Evolutionary conservation across 2,888 invertebrate genomes (phyloP).

Genomic region (Conchocele bisecta): DNA sequence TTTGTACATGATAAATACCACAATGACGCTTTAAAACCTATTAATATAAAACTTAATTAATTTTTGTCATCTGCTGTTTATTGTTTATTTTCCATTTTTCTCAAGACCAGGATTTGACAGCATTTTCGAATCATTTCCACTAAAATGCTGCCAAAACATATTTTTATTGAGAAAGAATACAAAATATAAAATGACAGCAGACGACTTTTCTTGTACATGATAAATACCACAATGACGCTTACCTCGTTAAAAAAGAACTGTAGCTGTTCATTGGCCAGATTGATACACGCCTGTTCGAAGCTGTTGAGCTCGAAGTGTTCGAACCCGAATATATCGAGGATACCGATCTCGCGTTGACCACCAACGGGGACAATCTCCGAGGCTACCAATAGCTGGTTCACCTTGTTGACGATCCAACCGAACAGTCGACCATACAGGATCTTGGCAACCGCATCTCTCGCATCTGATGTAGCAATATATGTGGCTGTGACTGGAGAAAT

Average conservation of each 20-base stretch:
- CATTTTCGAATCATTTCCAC: no score
- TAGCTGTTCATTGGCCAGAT: slow-evolving; percentile 82
- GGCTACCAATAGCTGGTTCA: slow-evolving; percentile 83
- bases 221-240: not conserved
- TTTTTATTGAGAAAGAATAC: no score
- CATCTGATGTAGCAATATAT: slow-evolving; percentile 72
- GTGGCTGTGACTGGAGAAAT: no score
- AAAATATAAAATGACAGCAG: no score
- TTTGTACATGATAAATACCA: no score
- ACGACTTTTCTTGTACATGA: no score
- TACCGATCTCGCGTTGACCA: slow-evolving; percentile 66
- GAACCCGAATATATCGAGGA: slow-evolving; percentile 82
- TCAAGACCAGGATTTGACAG: no score
- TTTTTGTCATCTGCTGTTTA: no score
- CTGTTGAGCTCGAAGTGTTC: slow-evolving; percentile 82
- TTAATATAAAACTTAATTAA: no score
- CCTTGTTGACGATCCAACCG: slow-evolving; percentile 84
- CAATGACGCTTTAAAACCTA: no score
- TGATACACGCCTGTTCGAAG: slow-evolving; percentile 82
- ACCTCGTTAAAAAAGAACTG: slow-evolving; percentile 82
- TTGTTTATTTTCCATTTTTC: no score
- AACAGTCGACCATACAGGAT: slow-evolving; percentile 84
- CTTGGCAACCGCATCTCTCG: slow-evolving; percentile 83
- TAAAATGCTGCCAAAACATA: no score
- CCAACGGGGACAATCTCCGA: slow-evolving; percentile 50